Base-by-base conservation (phyloP, 2,888 invertebrate species). In the Drosophila mulleri region DNA sequence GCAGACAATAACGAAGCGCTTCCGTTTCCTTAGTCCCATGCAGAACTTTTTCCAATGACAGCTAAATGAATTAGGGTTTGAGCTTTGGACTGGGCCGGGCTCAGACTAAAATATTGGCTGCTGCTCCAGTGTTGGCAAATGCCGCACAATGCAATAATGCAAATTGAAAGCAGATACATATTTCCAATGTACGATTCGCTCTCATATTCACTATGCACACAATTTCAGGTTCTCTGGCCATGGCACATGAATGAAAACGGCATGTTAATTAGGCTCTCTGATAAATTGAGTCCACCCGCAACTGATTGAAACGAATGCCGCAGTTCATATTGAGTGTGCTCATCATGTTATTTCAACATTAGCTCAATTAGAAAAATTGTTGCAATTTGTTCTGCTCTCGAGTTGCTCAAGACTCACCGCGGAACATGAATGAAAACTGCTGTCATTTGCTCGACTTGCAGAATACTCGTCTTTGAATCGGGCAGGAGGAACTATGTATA, bases 91-190 rank as follows among this genome's bases (percentile, higher is more conserved):
- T 11, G 39, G n/a, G 11, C 53, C 26, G n/a, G 50, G 32, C 32
- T 14, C 18, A 16, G 18, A 8, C 18, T 2, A 37, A 48, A 9
- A 35, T 26, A 37, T 53, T 26, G 32, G 39, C 41, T 16, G n/a
- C 47, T 47, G 47, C 47, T 1, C 26, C n/a, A 47, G 9, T 47
- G n/a, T 26, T 54, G 44, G 41, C 52, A 50, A 45, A 23, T 29
- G 32, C 60, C 35, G 18, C 52, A 59, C 8, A 59, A 68, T 60
- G 56, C 53, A 63, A 77, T 77, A 75, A 70, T 77, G 60, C 60
- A 75, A 78, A 74, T 77, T 50, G 53, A 53, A 59, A 4, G 20
- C 47, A 57, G 14, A 32, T 23, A 2, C n/a, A 23, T 41, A 59
- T 59, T 44, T 59, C 16, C 20, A 20, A 57, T 45, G 57, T 42